Conservation (phyloP, 2,797 vertebrate species). For the Antennarius maculatus region DNA sequence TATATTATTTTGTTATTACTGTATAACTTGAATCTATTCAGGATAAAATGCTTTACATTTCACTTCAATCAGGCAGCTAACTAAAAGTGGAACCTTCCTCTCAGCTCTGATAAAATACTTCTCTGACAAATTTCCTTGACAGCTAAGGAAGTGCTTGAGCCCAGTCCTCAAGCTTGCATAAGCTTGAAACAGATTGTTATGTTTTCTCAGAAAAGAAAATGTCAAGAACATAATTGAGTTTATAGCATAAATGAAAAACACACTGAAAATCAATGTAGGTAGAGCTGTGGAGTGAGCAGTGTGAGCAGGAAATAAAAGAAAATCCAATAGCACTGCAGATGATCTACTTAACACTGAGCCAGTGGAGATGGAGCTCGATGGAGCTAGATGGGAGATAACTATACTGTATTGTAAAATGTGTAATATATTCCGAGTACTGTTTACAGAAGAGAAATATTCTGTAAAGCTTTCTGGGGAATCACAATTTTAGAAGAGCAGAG, state of each 20-base stretch:
- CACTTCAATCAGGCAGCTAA: not conserved
- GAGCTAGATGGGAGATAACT: too few species aligned
- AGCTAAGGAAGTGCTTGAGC: not conserved
- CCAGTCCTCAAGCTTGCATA: not conserved
- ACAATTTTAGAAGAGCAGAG: not conserved
- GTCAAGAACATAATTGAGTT: constrained; percentile 1
- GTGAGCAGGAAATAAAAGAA: not conserved
- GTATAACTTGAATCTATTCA: not conserved
- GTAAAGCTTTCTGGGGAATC: not conserved
- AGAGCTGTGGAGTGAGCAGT: not conserved
- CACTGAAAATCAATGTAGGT: not conserved
- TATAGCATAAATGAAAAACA: constrained; percentile 1
- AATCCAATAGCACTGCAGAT: not conserved
- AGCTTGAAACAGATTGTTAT: constrained; percentile 4
- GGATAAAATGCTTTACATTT: not conserved
- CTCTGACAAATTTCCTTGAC: not conserved
- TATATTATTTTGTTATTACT: too few species aligned
- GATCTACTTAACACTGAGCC: not conserved
- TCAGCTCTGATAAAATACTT: not conserved
- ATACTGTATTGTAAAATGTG: too few species aligned
- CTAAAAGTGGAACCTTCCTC: constrained; percentile 3
- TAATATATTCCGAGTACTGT: not conserved
- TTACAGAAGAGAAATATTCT: not conserved
- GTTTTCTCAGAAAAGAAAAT: not conserved
- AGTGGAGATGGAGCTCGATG: not conserved